Evolutionary conservation across 1,140 invertebrate species (phyloP).

Genomic region (Campodea augens): DNA sequence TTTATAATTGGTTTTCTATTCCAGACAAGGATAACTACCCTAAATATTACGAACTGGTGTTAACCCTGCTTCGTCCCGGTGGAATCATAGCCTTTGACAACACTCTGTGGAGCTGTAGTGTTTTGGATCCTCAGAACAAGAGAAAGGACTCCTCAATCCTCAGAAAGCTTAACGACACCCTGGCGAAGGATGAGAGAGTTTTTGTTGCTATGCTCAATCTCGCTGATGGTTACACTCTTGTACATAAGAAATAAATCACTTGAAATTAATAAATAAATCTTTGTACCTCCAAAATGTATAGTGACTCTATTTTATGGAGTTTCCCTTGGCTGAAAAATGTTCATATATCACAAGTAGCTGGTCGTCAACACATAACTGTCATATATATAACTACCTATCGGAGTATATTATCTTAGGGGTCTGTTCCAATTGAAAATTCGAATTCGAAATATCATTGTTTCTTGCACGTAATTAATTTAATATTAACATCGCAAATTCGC

Average conservation of each 20-base stretch:
- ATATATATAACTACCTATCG: too few species aligned
- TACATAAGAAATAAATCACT: neutral
- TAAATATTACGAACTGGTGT: slow-evolving; percentile 24
- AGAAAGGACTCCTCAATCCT: neutral
- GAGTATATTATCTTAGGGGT: too few species aligned
- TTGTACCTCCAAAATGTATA: too few species aligned
- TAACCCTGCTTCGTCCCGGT: slow-evolving; percentile 22
- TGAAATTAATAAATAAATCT: too few species aligned
- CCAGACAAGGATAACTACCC: slow-evolving; percentile 25
- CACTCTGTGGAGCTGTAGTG: slow-evolving; percentile 16
- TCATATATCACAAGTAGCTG: too few species aligned
- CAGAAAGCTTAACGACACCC: neutral
- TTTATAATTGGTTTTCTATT: slow-evolving; percentile 1
- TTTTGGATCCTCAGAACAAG: slow-evolving; percentile 1
- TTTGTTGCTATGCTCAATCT: neutral
- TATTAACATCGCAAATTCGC: too few species aligned
- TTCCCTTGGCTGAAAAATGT: too few species aligned
- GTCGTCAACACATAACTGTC: too few species aligned
- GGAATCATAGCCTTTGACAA: slow-evolving; percentile 29
- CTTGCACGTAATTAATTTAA: too few species aligned
- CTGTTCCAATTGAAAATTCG: too few species aligned
- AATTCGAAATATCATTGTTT: too few species aligned
- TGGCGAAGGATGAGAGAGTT: neutral
- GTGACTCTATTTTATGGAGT: too few species aligned
- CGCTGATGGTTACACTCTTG: neutral